Conservation (phyloP, 2,797 vertebrate genomes). For the Carduelis carduelis region DNA sequence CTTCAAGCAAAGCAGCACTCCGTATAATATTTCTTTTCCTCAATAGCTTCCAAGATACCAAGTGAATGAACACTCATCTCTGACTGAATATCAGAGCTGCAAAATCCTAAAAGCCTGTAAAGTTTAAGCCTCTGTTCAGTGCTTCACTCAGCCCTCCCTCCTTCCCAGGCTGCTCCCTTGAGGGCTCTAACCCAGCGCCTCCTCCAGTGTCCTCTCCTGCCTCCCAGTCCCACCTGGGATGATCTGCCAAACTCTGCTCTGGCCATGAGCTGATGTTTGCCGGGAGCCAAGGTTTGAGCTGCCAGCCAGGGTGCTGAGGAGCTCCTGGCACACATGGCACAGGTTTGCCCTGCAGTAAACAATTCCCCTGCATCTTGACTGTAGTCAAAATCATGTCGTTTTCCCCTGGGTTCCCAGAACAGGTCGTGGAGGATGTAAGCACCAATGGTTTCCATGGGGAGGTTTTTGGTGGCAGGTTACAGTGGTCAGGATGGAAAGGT, state of each 20-base stretch:
- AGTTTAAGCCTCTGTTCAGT: fast-evolving
- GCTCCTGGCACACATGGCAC: not conserved
- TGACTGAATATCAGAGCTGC: not conserved
- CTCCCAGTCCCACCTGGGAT: not conserved
- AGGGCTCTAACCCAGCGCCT: not conserved
- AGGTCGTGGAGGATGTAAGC: not conserved
- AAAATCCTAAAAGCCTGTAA: not conserved
- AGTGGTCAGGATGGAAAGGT: not conserved
- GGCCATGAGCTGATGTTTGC: fast-evolving
- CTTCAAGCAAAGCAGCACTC: not conserved
- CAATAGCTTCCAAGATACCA: not conserved
- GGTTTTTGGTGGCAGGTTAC: not conserved
- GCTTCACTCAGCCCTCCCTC: not conserved
- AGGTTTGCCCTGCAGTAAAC: fast-evolving
- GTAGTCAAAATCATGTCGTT: not conserved
- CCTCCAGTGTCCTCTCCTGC: not conserved
- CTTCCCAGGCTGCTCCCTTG: not conserved
- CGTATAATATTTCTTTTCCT: not conserved
- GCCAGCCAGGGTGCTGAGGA: not conserved
- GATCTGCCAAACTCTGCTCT: not conserved
- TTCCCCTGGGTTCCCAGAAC: not conserved
- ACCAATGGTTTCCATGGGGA: not conserved
- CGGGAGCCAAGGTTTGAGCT: not conserved
- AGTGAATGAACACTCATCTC: not conserved
- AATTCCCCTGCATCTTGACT: not conserved